Conservation (phyloP, 2,797 vertebrate genomes). For the Dendrocincla fuliginosa region DNA sequence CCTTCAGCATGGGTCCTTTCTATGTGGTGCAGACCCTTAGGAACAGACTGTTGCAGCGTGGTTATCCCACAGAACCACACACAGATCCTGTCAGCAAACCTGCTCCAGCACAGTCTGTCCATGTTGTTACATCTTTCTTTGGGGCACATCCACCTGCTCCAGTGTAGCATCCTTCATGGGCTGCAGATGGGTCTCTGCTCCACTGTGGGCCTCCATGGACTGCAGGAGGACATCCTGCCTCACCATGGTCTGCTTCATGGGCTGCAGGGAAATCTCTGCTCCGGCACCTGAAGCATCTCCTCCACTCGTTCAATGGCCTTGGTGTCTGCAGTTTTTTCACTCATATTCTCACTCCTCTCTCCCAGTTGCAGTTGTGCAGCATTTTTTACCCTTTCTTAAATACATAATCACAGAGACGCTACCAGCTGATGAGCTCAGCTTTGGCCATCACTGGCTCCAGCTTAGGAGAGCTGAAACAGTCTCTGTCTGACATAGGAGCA, state of each 20-base stretch:
- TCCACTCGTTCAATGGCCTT: neutral
- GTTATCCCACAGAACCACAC: neutral
- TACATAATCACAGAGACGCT: neutral
- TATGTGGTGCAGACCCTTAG: neutral
- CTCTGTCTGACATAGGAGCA: neutral
- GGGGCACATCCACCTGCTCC: neutral
- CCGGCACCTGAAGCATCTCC: fast-evolving
- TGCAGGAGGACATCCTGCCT: neutral
- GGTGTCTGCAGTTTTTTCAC: neutral
- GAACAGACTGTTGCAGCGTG: neutral
- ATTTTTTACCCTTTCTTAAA: neutral
- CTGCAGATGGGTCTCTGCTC: neutral
- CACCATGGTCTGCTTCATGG: fast-evolving
- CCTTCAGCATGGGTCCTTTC: neutral
- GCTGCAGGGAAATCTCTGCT: neutral
- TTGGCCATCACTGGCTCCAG: neutral
- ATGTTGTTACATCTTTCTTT: neutral
- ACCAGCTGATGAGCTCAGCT: neutral
- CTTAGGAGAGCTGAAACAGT: neutral
- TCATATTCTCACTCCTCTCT: neutral
- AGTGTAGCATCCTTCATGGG: fast-evolving
- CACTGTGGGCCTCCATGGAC: neutral
- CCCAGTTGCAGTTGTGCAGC: neutral
- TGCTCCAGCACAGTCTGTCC: fast-evolving
- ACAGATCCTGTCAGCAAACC: neutral